Percentiles rank a stretch among this genome's conserved stretches.
Evolutionary conservation across 2,888 invertebrate species (phyloP).

Genomic region (Spatulosminthurus flaviceps): DNA sequence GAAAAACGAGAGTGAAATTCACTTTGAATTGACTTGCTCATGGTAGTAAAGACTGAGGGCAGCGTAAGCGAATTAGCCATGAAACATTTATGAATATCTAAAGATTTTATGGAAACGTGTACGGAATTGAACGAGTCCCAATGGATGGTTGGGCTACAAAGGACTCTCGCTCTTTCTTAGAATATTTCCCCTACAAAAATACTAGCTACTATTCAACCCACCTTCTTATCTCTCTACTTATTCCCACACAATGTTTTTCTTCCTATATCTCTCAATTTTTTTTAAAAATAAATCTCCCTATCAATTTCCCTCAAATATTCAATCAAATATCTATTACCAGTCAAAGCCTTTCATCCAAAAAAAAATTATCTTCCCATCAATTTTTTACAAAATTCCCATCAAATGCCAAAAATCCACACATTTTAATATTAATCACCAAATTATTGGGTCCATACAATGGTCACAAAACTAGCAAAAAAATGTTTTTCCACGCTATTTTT

Average conservation of each 20-base stretch:
- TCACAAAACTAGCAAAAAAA: no score
- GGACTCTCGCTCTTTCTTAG: background rate
- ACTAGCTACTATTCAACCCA: slow-evolving; percentile 13
- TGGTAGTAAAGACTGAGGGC: slow-evolving; percentile 39
- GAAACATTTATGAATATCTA: slow-evolving; percentile 52
- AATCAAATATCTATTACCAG: no score
- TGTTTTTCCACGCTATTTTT: no score
- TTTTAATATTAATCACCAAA: no score
- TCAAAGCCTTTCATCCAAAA: no score
- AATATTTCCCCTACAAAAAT: slow-evolving; percentile 1
- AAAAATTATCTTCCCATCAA: no score
- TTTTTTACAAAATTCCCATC: no score
- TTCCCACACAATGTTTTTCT: no score
- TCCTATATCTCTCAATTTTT: background rate
- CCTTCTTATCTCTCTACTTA: background rate
- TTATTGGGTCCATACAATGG: no score
- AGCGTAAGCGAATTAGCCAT: slow-evolving; percentile 48
- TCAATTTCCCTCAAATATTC: no score
- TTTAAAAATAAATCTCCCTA: no score
- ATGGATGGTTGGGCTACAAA: slow-evolving; percentile 1
- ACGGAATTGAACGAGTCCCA: slow-evolving; percentile 50
- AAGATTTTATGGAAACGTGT: slow-evolving; percentile 52
- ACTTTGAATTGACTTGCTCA: slow-evolving; percentile 35
- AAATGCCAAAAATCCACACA: no score
- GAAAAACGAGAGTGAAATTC: slow-evolving; percentile 4